These are phyloP conservation scores for Caenorhabditis brenneri DNA, from an alignment of 1,140 invertebrate species.

Conservation along the genomic window DNA sequence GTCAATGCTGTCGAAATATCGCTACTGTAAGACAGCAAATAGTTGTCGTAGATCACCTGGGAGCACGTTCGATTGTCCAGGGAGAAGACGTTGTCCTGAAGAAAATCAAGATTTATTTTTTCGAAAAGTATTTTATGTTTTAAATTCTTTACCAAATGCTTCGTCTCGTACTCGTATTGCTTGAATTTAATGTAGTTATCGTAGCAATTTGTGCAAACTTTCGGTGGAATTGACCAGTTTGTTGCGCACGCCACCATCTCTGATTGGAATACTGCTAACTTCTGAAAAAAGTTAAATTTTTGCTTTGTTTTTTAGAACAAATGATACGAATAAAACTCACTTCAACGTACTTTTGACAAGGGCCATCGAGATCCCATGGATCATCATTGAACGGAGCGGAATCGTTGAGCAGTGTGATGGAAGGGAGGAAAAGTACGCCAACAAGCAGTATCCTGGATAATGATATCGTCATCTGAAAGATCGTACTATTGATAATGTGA, in stretches of 20 bases:
- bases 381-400: conserved; percentile 18
- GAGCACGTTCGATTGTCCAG: conserved; percentile 64
- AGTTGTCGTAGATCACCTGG: conserved; percentile 60
- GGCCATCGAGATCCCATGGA: conserved; percentile 61
- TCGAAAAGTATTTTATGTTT: not conserved
- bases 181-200: conserved; percentile 63
- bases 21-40: conserved; percentile 59
- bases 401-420: not conserved
- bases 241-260: conserved; percentile 61
- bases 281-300: conserved; percentile 54
- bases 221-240: conserved; percentile 62
- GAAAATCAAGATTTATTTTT: not conserved
- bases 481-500: too few species aligned
- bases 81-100: conserved; percentile 59
- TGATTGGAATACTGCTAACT: conserved; percentile 54
- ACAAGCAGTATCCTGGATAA: not conserved
- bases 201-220: conserved; percentile 65
- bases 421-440: not conserved
- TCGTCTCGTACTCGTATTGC: conserved; percentile 61
- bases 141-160: conserved; percentile 54
- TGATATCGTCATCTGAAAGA: not conserved
- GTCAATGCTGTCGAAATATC: conserved; percentile 61
- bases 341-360: conserved; percentile 61
- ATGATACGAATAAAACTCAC: not conserved
- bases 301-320: not conserved